phyloP scores from a whole-genome alignment of 2,797 vertebrate species.

The Malacoctenus gilli region DNA sequence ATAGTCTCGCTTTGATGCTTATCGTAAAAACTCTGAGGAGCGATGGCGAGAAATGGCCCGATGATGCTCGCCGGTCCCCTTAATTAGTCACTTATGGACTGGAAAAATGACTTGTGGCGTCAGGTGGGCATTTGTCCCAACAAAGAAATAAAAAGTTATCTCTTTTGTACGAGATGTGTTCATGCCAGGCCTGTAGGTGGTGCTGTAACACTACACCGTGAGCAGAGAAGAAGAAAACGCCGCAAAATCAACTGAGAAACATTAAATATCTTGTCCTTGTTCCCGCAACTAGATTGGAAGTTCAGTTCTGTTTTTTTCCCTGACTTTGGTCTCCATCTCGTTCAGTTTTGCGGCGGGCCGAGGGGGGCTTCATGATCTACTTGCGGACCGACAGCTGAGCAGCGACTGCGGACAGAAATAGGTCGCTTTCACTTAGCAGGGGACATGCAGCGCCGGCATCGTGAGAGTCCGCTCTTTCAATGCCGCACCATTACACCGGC shows the following conservation, averaged over 20 bases:
- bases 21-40: constrained; percentile 54
- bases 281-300: no score
- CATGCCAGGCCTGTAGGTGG: no score
- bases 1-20: constrained; percentile 77
- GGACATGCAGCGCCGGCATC: constrained; percentile 55
- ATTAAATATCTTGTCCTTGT: no score
- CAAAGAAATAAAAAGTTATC: constrained; percentile 33
- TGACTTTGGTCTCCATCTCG: no score
- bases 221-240: no score
- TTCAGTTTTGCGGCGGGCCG: constrained; percentile 17
- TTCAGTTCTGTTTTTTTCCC: no score
- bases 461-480: constrained; percentile 51
- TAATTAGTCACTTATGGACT: constrained; percentile 54
- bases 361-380: constrained; percentile 61
- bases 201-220: no score
- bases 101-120: constrained; percentile 37
- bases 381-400: constrained; percentile 81
- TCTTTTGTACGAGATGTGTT: no score
- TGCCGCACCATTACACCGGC: constrained; percentile 42
- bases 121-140: constrained; percentile 48
- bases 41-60: constrained; percentile 47
- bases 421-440: constrained; percentile 67
- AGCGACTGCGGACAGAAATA: constrained; percentile 76
- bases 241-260: no score
- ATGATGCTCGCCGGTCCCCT: constrained; percentile 39